Evolutionary conservation across 2,113 vertebrate genomes (phyloP), one percentile per base, ranked within the genome.

Genomic region (Calyptommatus sinebrachiatus): DNA sequence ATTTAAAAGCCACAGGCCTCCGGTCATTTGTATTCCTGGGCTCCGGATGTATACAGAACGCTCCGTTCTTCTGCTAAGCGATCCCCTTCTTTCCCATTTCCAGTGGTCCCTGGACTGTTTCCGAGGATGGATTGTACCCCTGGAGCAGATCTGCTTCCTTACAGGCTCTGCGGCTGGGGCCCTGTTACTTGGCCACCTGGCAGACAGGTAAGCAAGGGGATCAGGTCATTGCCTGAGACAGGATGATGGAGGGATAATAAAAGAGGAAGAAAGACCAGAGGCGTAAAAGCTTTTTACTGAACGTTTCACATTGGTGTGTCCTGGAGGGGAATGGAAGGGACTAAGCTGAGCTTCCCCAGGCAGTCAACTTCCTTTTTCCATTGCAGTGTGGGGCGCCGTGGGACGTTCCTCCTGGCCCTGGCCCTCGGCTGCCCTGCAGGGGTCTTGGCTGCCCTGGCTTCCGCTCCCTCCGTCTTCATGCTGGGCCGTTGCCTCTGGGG

Each of bases 41-140:
- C 31, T 45, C 65, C 9, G 1, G 11, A 18, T 57, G 9, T 24
- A 5, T 20, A 18, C 12, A 1, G 12, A n/a, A 8, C 20, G 9
- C 8, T 11, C 26, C 11, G 6, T 45, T 41, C 2, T 53, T 14
- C 29, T 1, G 8, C 11, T 9, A 14, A 7, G 73, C 71, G 45
- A 65, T 22, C 35, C 53, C 16, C 10, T 41, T 24, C 61, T 84
- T 67, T 57, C 22, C 73, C 8, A 79, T 11, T 71, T 75, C 22
- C 91, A 97, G 97, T 97, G 97, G 97, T 95, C 97, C 89, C 94
- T 97, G 92, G 97, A 97, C 87, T 97, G 96, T 85, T 91, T 84
- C 83, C 94, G 92, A 86, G 96, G 96, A 91, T 97, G 97, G 97
- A 89, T 96, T 89, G 95, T 97, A 85, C 96, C 97, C 24, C 94